A percentile compares a stretch with the other conserved stretches of the same genome.
phyloP scores from a whole-genome alignment of 1,140 invertebrate genomes.

The Trinorchestia longiramus region DNA sequence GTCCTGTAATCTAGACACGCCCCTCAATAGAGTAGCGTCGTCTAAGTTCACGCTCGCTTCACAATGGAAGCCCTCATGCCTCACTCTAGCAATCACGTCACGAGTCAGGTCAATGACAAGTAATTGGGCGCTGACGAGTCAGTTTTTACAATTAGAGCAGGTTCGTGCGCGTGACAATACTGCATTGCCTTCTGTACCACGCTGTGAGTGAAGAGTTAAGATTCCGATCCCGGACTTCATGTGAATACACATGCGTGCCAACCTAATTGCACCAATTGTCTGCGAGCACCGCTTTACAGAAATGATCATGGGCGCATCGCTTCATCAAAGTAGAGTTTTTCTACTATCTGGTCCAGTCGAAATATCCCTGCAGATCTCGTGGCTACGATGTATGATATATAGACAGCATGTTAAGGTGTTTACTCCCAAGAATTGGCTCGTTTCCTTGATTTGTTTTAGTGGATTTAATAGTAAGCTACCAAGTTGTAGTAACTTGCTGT shows the following conservation, averaged over 20 bases:
- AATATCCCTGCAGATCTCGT: not conserved
- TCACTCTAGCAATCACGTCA: not conserved
- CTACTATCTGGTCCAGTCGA: not conserved
- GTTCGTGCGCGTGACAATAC: not conserved
- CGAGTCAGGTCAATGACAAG: not conserved
- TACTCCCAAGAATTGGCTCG: not conserved
- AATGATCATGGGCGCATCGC: not conserved
- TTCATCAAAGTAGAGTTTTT: not conserved
- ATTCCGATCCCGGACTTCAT: not conserved
- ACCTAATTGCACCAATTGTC: not conserved
- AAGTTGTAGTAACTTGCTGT: not conserved
- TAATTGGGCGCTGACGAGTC: not conserved
- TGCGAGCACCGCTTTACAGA: not conserved
- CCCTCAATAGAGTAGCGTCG: not conserved
- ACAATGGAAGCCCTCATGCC: not conserved
- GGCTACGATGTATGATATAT: not conserved
- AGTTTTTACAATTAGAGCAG: not conserved
- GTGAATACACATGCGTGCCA: not conserved
- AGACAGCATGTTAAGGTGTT: not conserved
- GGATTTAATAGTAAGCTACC: not conserved
- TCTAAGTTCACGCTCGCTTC: not conserved
- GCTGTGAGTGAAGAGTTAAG: not conserved
- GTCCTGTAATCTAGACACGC: not conserved
- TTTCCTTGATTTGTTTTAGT: not conserved
- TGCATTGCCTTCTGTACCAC: not conserved